A percentile compares a stretch with the other conserved stretches of the same genome.
phyloP scores from a whole-genome alignment of 2,888 invertebrate species.

The Drosophila mulleri region DNA sequence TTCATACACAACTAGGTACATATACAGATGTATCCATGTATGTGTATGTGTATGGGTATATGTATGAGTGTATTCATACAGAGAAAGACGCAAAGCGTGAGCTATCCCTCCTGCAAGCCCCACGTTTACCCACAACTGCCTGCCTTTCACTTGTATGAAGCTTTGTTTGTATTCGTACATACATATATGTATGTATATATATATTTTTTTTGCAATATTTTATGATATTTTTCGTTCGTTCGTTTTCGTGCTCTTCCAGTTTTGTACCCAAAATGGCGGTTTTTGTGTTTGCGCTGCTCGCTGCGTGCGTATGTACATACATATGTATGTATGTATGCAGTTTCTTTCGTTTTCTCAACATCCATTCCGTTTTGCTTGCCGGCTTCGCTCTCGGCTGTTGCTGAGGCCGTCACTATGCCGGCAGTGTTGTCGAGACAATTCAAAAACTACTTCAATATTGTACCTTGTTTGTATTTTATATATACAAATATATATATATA shows the following conservation, averaged over 20 bases:
- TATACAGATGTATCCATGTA: constrained; percentile 16
- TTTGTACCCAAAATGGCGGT: constrained; percentile 76
- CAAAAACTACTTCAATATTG: constrained; percentile 17
- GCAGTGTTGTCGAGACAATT: constrained; percentile 50
- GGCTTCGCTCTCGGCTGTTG: constrained; percentile 64
- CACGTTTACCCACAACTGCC: constrained; percentile 47
- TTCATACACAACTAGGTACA: constrained; percentile 17
- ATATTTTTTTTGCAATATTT: constrained; percentile 69
- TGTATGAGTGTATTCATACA: constrained; percentile 7
- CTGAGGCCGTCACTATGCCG: constrained; percentile 47
- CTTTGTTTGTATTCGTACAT: constrained; percentile 66
- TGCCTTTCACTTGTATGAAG: constrained; percentile 69
- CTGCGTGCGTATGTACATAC: constrained; percentile 49
- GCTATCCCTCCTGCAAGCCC: constrained; percentile 28
- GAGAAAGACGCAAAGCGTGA: constrained; percentile 36
- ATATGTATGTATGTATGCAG: constrained; percentile 37
- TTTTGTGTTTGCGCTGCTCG: constrained; percentile 35
- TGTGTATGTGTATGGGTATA: no score
- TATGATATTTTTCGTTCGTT: constrained; percentile 65
- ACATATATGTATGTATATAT: no score
- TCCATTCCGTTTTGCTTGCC: constrained; percentile 72
- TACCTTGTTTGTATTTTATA: not conserved
- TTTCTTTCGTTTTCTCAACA: constrained; percentile 59
- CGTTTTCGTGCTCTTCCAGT: constrained; percentile 62
- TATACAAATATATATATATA: no score